A percentile compares a stretch with the other conserved stretches of the same genome.
Conservation (phyloP, 2,113 vertebrate species). For the Solea solea region DNA sequence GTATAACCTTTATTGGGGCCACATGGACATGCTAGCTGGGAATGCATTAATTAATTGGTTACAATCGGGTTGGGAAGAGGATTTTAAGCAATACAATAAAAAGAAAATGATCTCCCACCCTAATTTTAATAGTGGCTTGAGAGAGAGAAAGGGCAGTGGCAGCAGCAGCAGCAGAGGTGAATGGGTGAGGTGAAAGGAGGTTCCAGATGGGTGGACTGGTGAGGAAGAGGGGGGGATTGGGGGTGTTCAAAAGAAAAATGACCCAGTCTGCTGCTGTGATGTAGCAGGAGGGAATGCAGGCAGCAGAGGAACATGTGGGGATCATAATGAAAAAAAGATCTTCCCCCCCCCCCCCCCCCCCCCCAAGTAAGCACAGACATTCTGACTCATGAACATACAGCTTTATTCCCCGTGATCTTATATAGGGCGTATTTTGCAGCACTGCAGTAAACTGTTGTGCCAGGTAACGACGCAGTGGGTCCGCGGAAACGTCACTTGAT, state of each 20-base stretch:
- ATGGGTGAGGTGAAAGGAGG: slow-evolving; percentile 48
- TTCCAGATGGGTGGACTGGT: slow-evolving; percentile 72
- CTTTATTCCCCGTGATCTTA: neutral
- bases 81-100: too few species aligned
- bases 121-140: neutral
- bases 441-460: neutral
- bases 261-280: slow-evolving; percentile 64
- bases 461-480: slow-evolving; percentile 15
- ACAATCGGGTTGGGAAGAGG: too few species aligned
- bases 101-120: too few species aligned
- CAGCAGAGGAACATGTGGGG: slow-evolving; percentile 53
- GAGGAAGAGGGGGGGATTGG: slow-evolving; percentile 35
- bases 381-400: neutral
- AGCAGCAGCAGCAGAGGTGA: slow-evolving; percentile 26
- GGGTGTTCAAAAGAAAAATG: slow-evolving; percentile 70
- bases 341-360: too few species aligned
- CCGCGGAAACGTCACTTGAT: slow-evolving; percentile 58
- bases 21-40: too few species aligned
- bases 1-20: too few species aligned
- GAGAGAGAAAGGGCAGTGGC: slow-evolving; percentile 25
- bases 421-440: too few species aligned
- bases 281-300: slow-evolving; percentile 47
- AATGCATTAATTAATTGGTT: too few species aligned
- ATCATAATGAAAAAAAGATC: slow-evolving; percentile 61
- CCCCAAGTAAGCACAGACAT: slow-evolving; percentile 13